These are phyloP conservation scores for Micropterix aruncella DNA, from an alignment of 2,888 invertebrate species.

Conservation along the genomic window DNA sequence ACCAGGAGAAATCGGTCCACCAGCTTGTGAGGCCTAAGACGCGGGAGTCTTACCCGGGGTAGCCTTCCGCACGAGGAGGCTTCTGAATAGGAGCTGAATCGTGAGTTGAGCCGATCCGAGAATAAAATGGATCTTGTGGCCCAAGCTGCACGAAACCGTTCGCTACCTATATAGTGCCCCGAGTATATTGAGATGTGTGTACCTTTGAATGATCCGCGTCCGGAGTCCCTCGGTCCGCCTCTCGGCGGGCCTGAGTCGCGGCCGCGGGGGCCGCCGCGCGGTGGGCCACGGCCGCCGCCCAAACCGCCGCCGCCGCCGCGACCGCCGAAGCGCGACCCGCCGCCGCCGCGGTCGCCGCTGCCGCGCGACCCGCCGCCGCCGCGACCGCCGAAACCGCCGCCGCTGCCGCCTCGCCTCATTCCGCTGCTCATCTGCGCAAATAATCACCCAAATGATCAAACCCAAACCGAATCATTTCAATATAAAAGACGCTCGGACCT, in stretches of 20 bases:
- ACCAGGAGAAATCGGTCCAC: too few species aligned
- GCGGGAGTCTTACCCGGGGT: too few species aligned
- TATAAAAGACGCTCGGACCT: too few species aligned
- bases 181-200: slow-evolving; percentile 13
- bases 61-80: too few species aligned
- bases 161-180: too few species aligned
- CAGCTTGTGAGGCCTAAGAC: too few species aligned
- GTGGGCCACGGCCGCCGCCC: slow-evolving; percentile 21
- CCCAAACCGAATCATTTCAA: too few species aligned
- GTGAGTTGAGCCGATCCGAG: too few species aligned
- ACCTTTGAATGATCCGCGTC: slow-evolving; percentile 13
- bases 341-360: slow-evolving; percentile 22
- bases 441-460: too few species aligned
- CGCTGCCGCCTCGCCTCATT: slow-evolving; percentile 16
- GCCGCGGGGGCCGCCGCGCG: slow-evolving; percentile 20
- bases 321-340: slow-evolving; percentile 24
- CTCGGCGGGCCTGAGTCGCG: slow-evolving; percentile 18
- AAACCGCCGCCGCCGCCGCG: slow-evolving; percentile 23
- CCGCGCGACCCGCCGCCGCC: slow-evolving; percentile 21
- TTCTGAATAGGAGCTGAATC: too few species aligned
- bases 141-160: too few species aligned
- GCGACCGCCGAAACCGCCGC: slow-evolving; percentile 16
- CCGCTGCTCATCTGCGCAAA: slow-evolving; percentile 16
- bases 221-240: slow-evolving; percentile 7
- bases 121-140: too few species aligned